Conservation (phyloP, 2,888 invertebrate genomes). For the Lobophora halterata region DNA sequence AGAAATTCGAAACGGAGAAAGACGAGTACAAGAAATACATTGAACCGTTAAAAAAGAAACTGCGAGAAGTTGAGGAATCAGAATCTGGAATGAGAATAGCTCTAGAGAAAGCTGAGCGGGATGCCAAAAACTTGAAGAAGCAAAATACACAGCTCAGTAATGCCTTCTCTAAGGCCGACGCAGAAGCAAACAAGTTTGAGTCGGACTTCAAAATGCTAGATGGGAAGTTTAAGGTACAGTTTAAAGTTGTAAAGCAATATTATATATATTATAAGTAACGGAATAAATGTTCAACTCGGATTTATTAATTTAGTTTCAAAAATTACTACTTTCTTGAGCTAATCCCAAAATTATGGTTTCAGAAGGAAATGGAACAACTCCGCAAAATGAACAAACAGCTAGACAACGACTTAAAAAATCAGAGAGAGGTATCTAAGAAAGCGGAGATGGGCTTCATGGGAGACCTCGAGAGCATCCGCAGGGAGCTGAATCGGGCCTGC, state of each 20-base stretch:
- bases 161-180: constrained; percentile 70
- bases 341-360: constrained; percentile 27
- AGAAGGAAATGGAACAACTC: constrained; percentile 65
- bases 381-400: constrained; percentile 63
- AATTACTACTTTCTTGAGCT: not conserved
- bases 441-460: constrained; percentile 64
- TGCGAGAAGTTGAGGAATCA: constrained; percentile 80
- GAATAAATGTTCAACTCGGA: no score
- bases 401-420: constrained; percentile 70
- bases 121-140: constrained; percentile 69
- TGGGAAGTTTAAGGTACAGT: constrained; percentile 61
- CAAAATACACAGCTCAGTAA: constrained; percentile 69
- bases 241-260: no score
- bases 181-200: constrained; percentile 75
- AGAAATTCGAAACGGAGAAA: constrained; percentile 59
- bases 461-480: constrained; percentile 74
- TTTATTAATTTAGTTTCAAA: no score
- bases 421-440: constrained; percentile 69
- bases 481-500: constrained; percentile 73
- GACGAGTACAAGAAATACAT: constrained; percentile 77
- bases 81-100: constrained; percentile 78
- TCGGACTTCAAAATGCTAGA: constrained; percentile 66
- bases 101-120: constrained; percentile 78
- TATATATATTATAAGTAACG: no score
- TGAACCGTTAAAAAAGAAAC: constrained; percentile 74